Percentiles rank a stretch among this genome's conserved stretches.
These are phyloP conservation scores for Orchestes rusci DNA, from an alignment of 2,888 invertebrate genomes.

Conservation along the genomic window DNA sequence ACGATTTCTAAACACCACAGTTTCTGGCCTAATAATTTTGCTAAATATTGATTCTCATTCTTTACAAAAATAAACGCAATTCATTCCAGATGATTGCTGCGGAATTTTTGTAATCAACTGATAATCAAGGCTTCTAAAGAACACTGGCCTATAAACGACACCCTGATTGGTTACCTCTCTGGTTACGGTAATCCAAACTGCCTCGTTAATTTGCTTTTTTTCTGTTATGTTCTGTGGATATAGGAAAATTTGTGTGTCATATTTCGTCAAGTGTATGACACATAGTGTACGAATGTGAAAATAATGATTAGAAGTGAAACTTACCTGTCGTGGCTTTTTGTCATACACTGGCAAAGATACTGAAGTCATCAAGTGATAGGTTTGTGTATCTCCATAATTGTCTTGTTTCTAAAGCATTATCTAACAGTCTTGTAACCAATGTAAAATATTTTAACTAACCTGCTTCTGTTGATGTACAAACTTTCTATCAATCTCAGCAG, in stretches of 20 bases:
- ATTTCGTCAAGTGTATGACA: not conserved
- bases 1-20: too few species aligned
- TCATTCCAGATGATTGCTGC: too few species aligned
- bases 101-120: too few species aligned
- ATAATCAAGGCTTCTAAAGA: too few species aligned
- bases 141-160: constrained; percentile 15
- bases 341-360: constrained; percentile 92
- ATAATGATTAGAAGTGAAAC: constrained; percentile 34
- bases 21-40: too few species aligned
- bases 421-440: too few species aligned
- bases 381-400: constrained; percentile 55
- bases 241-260: constrained; percentile 28
- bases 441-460: constrained; percentile 36
- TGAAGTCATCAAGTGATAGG: constrained; percentile 82
- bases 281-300: not conserved
- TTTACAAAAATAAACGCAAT: too few species aligned
- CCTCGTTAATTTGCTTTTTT: constrained; percentile 91
- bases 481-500: constrained; percentile 58
- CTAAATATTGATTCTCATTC: too few species aligned
- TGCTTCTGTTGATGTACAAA: constrained; percentile 48
- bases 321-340: constrained; percentile 75
- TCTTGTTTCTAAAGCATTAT: constrained; percentile 49
- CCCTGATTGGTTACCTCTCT: constrained; percentile 68
- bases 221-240: constrained; percentile 92
- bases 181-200: constrained; percentile 86